These are phyloP conservation scores for Pionites leucogaster DNA, from an alignment of 2,113 vertebrate genomes.

Conservation along the genomic window DNA sequence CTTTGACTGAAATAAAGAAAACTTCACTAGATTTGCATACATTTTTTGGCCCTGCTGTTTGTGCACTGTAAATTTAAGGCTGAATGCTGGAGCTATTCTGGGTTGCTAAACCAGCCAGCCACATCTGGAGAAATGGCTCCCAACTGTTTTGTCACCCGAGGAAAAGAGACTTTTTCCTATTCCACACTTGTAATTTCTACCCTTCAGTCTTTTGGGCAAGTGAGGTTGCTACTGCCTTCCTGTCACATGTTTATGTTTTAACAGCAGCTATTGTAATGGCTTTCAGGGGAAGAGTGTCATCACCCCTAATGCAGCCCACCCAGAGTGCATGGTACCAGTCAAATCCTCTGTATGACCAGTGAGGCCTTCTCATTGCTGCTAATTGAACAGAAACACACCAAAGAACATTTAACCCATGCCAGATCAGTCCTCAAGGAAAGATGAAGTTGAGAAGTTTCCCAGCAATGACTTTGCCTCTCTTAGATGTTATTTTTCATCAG, in stretches of 20 bases:
- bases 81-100: not conserved
- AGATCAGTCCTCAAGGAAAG: not conserved
- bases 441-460: not conserved
- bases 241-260: not conserved
- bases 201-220: not conserved
- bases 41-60: accelerated
- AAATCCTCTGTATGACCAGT: not conserved
- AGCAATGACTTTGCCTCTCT: not conserved
- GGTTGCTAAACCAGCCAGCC: not conserved
- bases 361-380: not conserved
- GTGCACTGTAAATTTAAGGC: not conserved
- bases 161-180: not conserved
- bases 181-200: not conserved
- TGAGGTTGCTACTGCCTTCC: not conserved
- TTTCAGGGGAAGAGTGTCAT: not conserved
- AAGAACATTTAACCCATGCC: not conserved
- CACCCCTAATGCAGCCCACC: not conserved
- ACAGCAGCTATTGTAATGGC: not conserved
- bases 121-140: not conserved
- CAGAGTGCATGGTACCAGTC: not conserved
- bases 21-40: not conserved
- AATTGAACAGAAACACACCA: not conserved
- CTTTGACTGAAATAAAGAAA: not conserved
- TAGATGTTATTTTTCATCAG: not conserved
- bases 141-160: not conserved